Conservation (phyloP, 2,113 vertebrate genomes). For the Scomber japonicus region DNA sequence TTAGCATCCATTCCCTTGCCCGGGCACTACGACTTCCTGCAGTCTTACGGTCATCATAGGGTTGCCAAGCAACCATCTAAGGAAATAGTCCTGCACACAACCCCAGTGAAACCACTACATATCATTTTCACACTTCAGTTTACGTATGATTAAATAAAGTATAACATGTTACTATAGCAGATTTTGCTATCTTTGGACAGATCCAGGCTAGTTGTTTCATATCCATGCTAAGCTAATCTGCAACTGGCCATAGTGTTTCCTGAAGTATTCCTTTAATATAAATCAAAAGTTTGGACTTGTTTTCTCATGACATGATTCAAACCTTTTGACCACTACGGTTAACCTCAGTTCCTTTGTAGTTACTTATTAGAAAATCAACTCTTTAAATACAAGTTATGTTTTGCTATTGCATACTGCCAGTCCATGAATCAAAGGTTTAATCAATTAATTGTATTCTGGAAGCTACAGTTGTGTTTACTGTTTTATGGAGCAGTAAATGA, state of each 20-base stretch:
- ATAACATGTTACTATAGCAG: neutral
- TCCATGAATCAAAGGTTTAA: neutral
- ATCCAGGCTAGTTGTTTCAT: no score
- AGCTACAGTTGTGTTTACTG: neutral
- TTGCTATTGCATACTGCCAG: neutral
- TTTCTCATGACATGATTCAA: no score
- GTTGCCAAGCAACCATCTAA: no score
- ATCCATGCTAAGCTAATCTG: neutral
- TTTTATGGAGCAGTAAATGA: neutral
- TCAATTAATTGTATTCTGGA: slow-evolving; percentile 10
- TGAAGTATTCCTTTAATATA: no score
- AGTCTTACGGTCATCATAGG: neutral
- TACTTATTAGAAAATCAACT: no score
- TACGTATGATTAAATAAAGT: no score
- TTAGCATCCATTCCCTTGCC: neutral
- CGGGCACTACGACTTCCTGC: neutral
- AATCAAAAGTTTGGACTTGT: no score
- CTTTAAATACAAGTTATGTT: slow-evolving; percentile 14
- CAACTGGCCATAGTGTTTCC: no score
- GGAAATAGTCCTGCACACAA: neutral
- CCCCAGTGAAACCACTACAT: neutral
- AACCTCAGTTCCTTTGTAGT: neutral
- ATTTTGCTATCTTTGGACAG: neutral
- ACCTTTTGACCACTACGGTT: neutral
- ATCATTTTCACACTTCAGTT: no score